These are phyloP conservation scores for Neoarius graeffei DNA, from an alignment of 2,113 vertebrate genomes.

Conservation along the genomic window DNA sequence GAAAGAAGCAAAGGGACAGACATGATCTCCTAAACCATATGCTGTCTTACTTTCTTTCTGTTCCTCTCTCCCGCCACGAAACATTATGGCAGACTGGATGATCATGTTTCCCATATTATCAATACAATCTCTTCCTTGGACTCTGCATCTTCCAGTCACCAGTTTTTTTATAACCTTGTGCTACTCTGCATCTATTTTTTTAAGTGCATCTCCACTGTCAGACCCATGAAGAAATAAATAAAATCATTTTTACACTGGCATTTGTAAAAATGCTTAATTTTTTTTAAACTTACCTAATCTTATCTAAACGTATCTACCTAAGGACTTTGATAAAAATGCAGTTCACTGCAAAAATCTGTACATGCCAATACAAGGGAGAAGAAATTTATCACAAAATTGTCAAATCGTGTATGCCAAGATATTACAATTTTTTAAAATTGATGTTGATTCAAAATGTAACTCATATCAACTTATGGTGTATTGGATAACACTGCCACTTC, in stretches of 20 bases:
- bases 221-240: neutral
- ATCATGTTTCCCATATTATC: constrained; percentile 74
- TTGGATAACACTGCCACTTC: neutral
- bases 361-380: neutral
- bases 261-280: neutral
- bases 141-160: constrained; percentile 55
- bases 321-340: neutral
- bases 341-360: neutral
- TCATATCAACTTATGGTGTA: neutral
- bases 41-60: constrained; percentile 31
- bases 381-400: neutral
- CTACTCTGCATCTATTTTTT: constrained; percentile 48
- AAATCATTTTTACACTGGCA: neutral
- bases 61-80: constrained; percentile 44
- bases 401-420: neutral
- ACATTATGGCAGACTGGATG: constrained; percentile 64
- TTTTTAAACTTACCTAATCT: neutral
- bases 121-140: constrained; percentile 65
- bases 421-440: neutral
- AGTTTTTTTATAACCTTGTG: constrained; percentile 60
- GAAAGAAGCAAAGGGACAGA: constrained; percentile 47
- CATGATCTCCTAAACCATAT: constrained; percentile 61
- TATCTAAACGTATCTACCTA: neutral
- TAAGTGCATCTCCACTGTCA: neutral
- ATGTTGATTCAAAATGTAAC: neutral